A percentile compares a stretch with the other conserved stretches of the same genome.
Conservation (phyloP, 2,888 invertebrate species). For the Scaptomyza cyrtandrae region DNA sequence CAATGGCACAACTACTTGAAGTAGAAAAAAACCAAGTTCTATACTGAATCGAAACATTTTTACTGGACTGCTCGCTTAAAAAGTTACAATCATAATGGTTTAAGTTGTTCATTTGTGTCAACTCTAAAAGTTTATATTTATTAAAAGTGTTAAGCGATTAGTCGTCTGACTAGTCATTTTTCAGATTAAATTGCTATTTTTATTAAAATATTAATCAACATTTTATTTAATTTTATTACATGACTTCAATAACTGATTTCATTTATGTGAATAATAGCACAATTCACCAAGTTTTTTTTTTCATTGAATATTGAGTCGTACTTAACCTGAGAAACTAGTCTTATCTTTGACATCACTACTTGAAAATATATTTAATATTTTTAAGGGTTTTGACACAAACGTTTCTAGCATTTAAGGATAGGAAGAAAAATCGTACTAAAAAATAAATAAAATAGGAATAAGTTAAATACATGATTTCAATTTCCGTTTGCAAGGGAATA, state of each 20-base stretch:
- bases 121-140: neutral
- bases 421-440: too few relatives aligned
- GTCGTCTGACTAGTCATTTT: neutral
- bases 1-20: slow-evolving; percentile 4
- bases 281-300: too few relatives aligned
- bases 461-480: too few relatives aligned
- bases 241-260: neutral
- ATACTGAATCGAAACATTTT: slow-evolving; percentile 22
- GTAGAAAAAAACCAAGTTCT: slow-evolving; percentile 2
- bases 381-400: too few relatives aligned
- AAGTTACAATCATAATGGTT: slow-evolving; percentile 1
- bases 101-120: neutral
- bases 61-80: neutral
- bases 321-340: too few relatives aligned
- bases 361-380: too few relatives aligned
- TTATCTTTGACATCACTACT: too few relatives aligned
- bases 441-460: too few relatives aligned
- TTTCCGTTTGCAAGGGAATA: too few relatives aligned
- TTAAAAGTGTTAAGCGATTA: neutral
- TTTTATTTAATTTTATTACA: neutral
- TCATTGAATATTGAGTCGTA: too few relatives aligned
- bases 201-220: neutral
- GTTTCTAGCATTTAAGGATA: too few relatives aligned
- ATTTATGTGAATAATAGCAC: neutral
- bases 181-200: neutral